Percentiles rank a stretch among this genome's conserved stretches.
Conservation (phyloP, 2,797 vertebrate genomes). For the Scarus forsteni region DNA sequence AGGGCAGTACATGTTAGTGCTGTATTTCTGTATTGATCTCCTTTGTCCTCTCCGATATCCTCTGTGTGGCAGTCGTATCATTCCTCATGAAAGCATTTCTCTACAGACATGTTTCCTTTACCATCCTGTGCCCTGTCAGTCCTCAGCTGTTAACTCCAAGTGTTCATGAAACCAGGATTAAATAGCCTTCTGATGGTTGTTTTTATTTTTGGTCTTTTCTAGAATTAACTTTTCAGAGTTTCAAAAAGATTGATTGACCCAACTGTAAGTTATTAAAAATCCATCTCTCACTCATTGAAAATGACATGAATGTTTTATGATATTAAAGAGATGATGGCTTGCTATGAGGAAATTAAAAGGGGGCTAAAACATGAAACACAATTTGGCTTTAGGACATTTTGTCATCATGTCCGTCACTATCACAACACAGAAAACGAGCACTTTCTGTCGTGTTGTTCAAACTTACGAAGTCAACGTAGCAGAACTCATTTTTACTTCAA, state of each 20-base stretch:
- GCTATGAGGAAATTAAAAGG: too few relatives aligned
- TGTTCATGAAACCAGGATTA: slow-evolving; percentile 41
- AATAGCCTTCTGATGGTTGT: slow-evolving; percentile 39
- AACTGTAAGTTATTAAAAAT: too few relatives aligned
- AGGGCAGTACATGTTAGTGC: slow-evolving; percentile 1
- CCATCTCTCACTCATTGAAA: too few relatives aligned
- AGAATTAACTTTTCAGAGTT: slow-evolving; percentile 21
- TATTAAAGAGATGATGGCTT: too few relatives aligned
- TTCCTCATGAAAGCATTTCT: slow-evolving; percentile 39
- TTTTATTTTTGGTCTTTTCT: slow-evolving; percentile 36
- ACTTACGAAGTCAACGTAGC: too few relatives aligned
- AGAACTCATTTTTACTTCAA: too few relatives aligned
- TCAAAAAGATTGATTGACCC: not conserved
- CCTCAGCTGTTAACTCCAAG: slow-evolving; percentile 31
- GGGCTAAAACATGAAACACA: too few relatives aligned
- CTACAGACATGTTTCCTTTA: not conserved
- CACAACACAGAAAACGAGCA: too few relatives aligned
- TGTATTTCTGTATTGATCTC: slow-evolving; percentile 23
- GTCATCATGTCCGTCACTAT: too few relatives aligned
- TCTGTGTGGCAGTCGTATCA: slow-evolving; percentile 39
- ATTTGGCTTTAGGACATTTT: too few relatives aligned
- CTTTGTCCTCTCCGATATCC: slow-evolving; percentile 25
- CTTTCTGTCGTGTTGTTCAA: too few relatives aligned
- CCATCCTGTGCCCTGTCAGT: slow-evolving; percentile 12
- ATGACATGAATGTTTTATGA: too few relatives aligned